Evolutionary conservation across 2,797 vertebrate genomes (phyloP), one percentile per base, ranked within the genome.

Genomic region (Australoheros facetus): DNA sequence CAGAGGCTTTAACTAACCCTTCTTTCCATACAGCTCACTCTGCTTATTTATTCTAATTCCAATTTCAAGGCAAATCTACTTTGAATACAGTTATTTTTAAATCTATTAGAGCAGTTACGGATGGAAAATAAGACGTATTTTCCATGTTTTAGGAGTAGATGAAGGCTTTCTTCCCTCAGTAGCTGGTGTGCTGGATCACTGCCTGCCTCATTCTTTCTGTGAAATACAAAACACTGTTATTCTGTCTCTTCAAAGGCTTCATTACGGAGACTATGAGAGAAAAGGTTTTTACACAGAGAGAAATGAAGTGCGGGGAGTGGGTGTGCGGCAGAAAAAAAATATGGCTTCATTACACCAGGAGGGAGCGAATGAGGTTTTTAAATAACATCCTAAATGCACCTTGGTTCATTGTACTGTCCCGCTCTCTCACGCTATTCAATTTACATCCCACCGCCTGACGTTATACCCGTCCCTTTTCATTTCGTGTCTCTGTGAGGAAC

Each of bases 261-360:
- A 70, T 80, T 74, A 80, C 42, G 1, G 71, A 64, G 66, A 80
- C 71, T 59, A 30, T 4, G 11, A 51, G 26, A 69, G 45, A 69
- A 69, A 69, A 51, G 64, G 26, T 51, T 69, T 69, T 69, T 69
- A 69, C 45, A 42, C 21, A 26, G 45, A 54, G 26, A 59, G 82
- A 86, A 73, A 77, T 82, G 84, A 73, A 88, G 79, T 56, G 82
- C 51, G 70, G 12, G 64, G 57, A 60, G 86, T 86, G 85, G 71
- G 81, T 58, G 80, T 78, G 2, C 58, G 16, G 75, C 81, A 73
- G 37, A 84, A 84, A 84, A 59, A 85, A 84, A 84, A 84, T 81
- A 34, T 60, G 56, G 73, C 58, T 23, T 87, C 75, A 83, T 89
- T 87, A 83, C 71, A 58, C 19, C 48, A 1, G 28, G 39, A 78